Conservation (phyloP, 2,797 vertebrate species). For the Rhabdophis nuchalis region DNA sequence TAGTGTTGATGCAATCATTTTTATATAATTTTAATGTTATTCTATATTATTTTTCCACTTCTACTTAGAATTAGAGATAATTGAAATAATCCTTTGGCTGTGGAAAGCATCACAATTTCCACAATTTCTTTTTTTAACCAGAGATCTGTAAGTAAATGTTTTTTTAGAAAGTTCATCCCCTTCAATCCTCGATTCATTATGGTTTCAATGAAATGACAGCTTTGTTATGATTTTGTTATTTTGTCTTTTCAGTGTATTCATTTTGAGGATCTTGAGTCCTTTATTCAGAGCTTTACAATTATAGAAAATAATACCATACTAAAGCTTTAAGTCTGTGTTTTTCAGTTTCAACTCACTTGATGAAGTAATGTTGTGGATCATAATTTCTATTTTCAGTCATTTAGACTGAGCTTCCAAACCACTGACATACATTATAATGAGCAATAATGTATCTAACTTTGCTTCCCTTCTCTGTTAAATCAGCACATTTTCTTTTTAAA, state of each 20-base stretch:
- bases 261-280: slow-evolving; percentile 16
- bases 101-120: slow-evolving; percentile 10
- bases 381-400: slow-evolving; percentile 19
- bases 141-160: slow-evolving; percentile 17
- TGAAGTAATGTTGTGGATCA: slow-evolving; percentile 33
- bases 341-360: slow-evolving; percentile 39
- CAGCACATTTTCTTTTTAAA: slow-evolving; percentile 7
- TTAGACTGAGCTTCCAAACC: slow-evolving; percentile 22
- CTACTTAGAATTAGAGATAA: neutral
- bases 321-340: slow-evolving; percentile 1
- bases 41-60: neutral
- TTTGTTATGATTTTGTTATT: neutral
- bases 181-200: neutral
- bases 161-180: slow-evolving; percentile 7
- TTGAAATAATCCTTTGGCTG: neutral
- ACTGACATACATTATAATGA: neutral
- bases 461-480: neutral
- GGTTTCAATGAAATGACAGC: slow-evolving; percentile 3
- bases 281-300: slow-evolving; percentile 26
- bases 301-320: slow-evolving; percentile 20
- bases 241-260: slow-evolving; percentile 2
- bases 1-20: neutral
- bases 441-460: neutral
- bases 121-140: neutral
- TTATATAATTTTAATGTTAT: neutral